Evolutionary conservation across 2,113 vertebrate genomes (phyloP), one percentile per base, ranked within the genome.

Genomic region (Sturnira hondurensis): DNA sequence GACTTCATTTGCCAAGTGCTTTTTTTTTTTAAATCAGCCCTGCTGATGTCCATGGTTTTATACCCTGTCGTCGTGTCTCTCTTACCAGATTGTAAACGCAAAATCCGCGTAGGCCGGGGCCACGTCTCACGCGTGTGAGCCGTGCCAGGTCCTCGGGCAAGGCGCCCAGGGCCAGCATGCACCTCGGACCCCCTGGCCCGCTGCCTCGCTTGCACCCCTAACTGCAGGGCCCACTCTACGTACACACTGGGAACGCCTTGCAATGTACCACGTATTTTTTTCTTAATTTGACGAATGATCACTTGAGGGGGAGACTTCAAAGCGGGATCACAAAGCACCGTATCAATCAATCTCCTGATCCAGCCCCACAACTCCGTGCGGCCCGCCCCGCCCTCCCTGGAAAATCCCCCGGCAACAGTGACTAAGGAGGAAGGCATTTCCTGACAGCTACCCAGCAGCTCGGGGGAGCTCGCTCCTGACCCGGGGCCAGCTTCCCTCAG

Each of bases 391-490:
- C 87, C 52, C n/a, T 89, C 83, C 80, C 74, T 86, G 74, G 76
- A 93, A 94, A 91, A 96, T 70, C 96, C 89, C 89, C 93, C 31
- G 65, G 96, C 93, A 77, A 28, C 50, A 28, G 50, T 95, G 96
- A 96, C 92, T 93, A 81, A 96, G 31, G 56, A 96, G 76, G 74
- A 92, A 96, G 71, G 96, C 58, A 96, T 97, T 97, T 97, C 96
- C 96, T 97, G 93, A 86, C 83, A 95, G 58, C 71, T 80, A 56
- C 83, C 31, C 80, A 73, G 0, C 67, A 22, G 67, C 65, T 50
- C 14, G 63, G 74, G 86, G 80, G 76, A 67, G 47, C 58, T 41
- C 41, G 50, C 56, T 91, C 45, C 76, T 96, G 95, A 95, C 47
- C 12, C n/a, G 19, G 76, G 84, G 93, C 96, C 97, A 93, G 88